These are phyloP conservation scores for Drosophila nasuta DNA, from an alignment of 1,140 invertebrate species.

Conservation along the genomic window DNA sequence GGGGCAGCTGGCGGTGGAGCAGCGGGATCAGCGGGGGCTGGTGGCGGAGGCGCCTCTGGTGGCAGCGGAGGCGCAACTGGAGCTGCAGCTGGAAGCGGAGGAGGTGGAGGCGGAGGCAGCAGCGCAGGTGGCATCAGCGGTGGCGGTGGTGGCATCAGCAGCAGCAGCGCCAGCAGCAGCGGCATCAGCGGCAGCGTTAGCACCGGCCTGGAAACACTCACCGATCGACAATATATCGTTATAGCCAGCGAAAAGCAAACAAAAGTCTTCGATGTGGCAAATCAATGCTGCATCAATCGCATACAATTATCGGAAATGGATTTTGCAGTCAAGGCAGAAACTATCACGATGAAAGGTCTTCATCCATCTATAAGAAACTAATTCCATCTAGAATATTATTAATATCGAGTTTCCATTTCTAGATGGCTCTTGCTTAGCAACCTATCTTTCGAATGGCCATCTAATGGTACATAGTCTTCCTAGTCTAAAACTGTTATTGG, in stretches of 20 bases:
- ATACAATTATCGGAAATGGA: slow-evolving; percentile 94
- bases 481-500: slow-evolving; percentile 94
- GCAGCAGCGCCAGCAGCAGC: slow-evolving; percentile 76
- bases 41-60: slow-evolving; percentile 40
- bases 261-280: slow-evolving; percentile 96
- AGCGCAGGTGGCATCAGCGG: background rate
- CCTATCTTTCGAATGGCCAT: slow-evolving; percentile 97
- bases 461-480: slow-evolving; percentile 96
- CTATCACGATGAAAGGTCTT: slow-evolving; percentile 95
- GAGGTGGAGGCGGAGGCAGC: slow-evolving; percentile 55
- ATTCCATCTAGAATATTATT: background rate
- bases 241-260: slow-evolving; percentile 98
- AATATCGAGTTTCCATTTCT: slow-evolving; percentile 39
- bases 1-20: slow-evolving; percentile 31
- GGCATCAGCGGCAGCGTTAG: slow-evolving; percentile 84
- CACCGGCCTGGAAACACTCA: slow-evolving; percentile 86
- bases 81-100: slow-evolving; percentile 42
- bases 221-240: slow-evolving; percentile 96
- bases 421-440: slow-evolving; percentile 97
- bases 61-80: slow-evolving; percentile 8
- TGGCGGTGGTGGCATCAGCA: slow-evolving; percentile 57
- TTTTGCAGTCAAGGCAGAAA: slow-evolving; percentile 97
- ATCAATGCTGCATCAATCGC: slow-evolving; percentile 95
- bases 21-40: slow-evolving; percentile 30
- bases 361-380: background rate